Conservation (phyloP, 2,888 invertebrate genomes). For the Lepetodrilus schrolli region DNA sequence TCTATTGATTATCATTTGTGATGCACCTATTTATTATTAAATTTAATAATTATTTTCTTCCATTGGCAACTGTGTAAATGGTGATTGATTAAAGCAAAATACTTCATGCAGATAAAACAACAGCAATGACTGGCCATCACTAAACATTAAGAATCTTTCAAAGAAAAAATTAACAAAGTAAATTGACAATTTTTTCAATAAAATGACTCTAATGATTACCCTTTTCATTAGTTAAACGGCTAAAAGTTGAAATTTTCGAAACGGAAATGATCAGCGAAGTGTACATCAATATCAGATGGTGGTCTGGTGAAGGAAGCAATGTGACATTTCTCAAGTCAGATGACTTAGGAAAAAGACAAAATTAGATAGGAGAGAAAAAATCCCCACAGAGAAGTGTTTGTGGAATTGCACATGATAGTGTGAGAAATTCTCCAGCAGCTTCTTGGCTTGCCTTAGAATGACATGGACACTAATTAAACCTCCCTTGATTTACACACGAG, state of each 20-base stretch:
- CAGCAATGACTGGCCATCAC: background rate
- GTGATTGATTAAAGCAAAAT: background rate
- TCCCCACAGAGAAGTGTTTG: conserved; percentile 13
- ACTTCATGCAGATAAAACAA: conserved; percentile 13
- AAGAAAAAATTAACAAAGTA: background rate
- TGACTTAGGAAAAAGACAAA: conserved; percentile 27
- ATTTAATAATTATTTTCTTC: no score
- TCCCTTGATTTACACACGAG: conserved; percentile 5
- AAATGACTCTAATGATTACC: conserved; percentile 13
- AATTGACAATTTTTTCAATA: background rate
- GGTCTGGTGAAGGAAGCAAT: background rate
- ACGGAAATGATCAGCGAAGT: conserved; percentile 8
- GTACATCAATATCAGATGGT: conserved; percentile 15
- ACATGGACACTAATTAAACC: background rate
- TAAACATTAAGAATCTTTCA: background rate
- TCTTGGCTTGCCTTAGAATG: no score
- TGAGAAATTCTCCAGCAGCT: conserved; percentile 6
- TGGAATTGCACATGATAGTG: conserved; percentile 19
- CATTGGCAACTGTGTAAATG: no score
- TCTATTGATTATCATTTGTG: no score
- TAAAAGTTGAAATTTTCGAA: conserved; percentile 3
- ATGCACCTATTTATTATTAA: no score
- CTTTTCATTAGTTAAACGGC: conserved; percentile 11
- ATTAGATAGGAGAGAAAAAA: conserved; percentile 22
- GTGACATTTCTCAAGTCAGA: background rate